Conservation (phyloP, 2,797 vertebrate genomes). For the Coilia nasus region DNA sequence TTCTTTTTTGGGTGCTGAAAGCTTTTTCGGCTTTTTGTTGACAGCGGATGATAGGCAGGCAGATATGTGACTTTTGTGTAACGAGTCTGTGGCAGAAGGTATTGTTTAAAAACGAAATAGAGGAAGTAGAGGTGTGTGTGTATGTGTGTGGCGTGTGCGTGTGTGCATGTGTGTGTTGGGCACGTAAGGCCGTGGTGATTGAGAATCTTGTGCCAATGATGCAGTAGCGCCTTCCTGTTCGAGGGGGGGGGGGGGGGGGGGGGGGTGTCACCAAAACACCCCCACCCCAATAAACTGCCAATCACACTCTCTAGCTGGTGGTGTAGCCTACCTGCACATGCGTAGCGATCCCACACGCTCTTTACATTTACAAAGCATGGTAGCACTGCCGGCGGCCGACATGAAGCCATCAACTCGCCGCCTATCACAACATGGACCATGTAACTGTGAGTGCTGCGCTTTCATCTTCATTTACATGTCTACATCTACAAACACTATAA, state of each 20-base stretch:
- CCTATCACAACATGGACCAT: slow-evolving; percentile 39
- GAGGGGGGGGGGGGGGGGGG: slow-evolving; percentile 53
- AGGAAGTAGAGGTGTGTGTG: slow-evolving; percentile 4
- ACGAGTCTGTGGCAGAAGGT: neutral
- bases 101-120: neutral
- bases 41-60: neutral
- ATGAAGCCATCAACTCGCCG: slow-evolving; percentile 38
- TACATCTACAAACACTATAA: neutral
- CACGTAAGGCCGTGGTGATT: neutral
- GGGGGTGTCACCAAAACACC: slow-evolving; percentile 36
- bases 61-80: neutral
- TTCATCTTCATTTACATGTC: slow-evolving; percentile 24
- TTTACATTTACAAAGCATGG: slow-evolving; percentile 45
- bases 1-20: neutral
- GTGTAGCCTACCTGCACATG: slow-evolving; percentile 46
- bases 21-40: no score
- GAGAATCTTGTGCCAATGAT: slow-evolving; percentile 33
- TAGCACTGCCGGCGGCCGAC: slow-evolving; percentile 55
- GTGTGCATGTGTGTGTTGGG: neutral
- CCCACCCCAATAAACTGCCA: slow-evolving; percentile 56
- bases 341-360: slow-evolving; percentile 42
- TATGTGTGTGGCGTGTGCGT: no score
- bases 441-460: slow-evolving; percentile 47
- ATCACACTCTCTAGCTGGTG: slow-evolving; percentile 54
- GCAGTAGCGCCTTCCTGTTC: slow-evolving; percentile 41